Evolutionary conservation across 2,113 vertebrate genomes (phyloP), one percentile per base, ranked within the genome.

Genomic region (Electrona antarctica): DNA sequence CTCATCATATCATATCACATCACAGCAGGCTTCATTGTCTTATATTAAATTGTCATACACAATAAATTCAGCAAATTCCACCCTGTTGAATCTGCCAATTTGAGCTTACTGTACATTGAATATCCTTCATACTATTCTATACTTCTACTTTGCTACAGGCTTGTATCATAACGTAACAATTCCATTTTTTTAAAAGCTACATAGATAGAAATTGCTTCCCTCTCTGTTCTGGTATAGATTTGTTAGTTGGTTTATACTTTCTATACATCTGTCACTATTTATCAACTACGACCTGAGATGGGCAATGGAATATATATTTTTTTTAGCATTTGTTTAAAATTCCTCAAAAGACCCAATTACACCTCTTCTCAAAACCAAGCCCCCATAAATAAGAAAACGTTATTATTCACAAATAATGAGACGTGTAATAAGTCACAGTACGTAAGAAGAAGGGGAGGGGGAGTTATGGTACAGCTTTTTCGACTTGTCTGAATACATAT

Each of bases 361-460:
- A 71, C 83, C 21, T 47, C 65, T 52, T 83, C 77, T 79, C 58
- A 57, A 21, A 11, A 50, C 56, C 15, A 52, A 54, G 58, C 76
- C 69, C 13, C 48, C 60, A 85, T 86, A 83, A 89, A 90, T 87
- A 87, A 14, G 63, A 65, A 21, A 90, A 88, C n/a, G 54, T 79
- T 73, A 81, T 81, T 86, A 79, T 88, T 84, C 88, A 91, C 85
- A 89, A 21, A 88, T 69, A 84, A 86, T 79, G 84, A 89, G 67
- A 88, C 78, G 62, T 79, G 82, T 70, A 77, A 79, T 76, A 77
- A 80, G 87, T 92, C 90, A 92, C 89, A 92, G 90, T 90, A 91
- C 81, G 85, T 72, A 71, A 83, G 21, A 21, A 58, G 51, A 50
- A 58, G 55, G 46, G 55, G 8, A 2, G 47, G 28, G 28, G 33